Conservation (phyloP, 1,140 invertebrate species). For the Nixonia krombeini region DNA sequence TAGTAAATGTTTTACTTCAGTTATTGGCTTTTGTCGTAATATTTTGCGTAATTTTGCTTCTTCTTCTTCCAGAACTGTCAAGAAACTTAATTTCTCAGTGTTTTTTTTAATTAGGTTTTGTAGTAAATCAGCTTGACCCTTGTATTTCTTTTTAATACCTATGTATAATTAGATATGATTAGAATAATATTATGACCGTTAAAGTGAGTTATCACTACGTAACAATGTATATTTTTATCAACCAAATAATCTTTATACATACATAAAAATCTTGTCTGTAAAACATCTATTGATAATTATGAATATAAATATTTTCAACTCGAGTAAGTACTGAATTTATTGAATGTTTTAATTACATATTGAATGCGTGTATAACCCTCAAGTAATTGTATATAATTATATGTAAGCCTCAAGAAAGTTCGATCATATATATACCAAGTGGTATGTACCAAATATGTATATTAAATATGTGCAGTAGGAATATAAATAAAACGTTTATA, state of each 20-base stretch:
- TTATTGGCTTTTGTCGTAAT: constrained; percentile 48
- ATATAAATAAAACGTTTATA: not conserved
- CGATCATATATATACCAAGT: too few species aligned
- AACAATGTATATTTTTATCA: too few species aligned
- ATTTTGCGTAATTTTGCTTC: constrained; percentile 68
- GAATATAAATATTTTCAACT: constrained; percentile 39
- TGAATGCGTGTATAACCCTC: too few species aligned
- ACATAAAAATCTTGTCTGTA: not conserved
- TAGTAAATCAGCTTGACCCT: constrained; percentile 61
- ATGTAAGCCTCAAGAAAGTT: too few species aligned
- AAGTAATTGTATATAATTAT: too few species aligned
- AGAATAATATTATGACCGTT: too few species aligned
- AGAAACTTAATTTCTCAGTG: constrained; percentile 74
- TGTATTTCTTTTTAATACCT: constrained; percentile 57
- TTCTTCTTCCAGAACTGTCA: constrained; percentile 74
- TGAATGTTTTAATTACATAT: too few species aligned
- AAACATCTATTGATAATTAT: not conserved
- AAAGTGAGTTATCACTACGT: too few species aligned
- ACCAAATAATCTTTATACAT: constrained; percentile 6
- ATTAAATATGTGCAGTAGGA: too few species aligned
- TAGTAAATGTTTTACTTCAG: constrained; percentile 41
- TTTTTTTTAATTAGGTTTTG: constrained; percentile 70
- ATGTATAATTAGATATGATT: constrained; percentile 19
- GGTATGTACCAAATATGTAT: too few species aligned
- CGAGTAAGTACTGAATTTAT: constrained; percentile 7